phyloP scores from a whole-genome alignment of 2,113 vertebrate species.

The Pterocles gutturalis region DNA sequence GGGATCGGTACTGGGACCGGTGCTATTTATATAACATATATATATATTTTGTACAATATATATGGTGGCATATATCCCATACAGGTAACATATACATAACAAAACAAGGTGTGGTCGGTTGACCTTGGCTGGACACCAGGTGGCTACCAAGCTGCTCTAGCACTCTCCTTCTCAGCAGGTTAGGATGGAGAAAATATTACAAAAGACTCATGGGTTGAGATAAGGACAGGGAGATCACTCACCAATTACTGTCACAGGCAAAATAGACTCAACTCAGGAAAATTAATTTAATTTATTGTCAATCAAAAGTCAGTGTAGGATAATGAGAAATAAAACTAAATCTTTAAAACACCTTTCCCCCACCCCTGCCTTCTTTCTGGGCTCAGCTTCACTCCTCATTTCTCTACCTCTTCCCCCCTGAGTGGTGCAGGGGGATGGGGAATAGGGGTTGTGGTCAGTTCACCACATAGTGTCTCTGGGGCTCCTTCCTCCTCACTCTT shows the following conservation, averaged over 20 bases:
- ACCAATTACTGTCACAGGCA: neutral
- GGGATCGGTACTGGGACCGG: no score
- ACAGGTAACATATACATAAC: neutral
- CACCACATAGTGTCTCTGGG: no score
- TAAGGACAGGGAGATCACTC: neutral
- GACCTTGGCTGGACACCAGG: fast-evolving
- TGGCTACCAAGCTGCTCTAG: neutral
- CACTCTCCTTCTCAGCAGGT: neutral
- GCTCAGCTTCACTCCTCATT: neutral
- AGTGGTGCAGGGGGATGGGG: fast-evolving
- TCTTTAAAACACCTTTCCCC: neutral
- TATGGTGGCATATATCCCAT: no score
- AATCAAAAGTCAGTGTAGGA: neutral
- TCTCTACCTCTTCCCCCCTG: fast-evolving
- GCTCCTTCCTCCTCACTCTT: no score
- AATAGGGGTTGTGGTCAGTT: neutral
- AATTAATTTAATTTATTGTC: neutral
- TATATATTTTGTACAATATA: no score
- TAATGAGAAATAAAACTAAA: neutral
- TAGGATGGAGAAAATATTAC: neutral
- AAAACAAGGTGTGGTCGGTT: neutral
- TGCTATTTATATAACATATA: no score
- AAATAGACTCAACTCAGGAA: neutral
- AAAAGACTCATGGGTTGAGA: fast-evolving
- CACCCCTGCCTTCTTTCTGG: neutral